phyloP scores from a whole-genome alignment of 2,888 invertebrate species.

The Nemoura dubitans region DNA sequence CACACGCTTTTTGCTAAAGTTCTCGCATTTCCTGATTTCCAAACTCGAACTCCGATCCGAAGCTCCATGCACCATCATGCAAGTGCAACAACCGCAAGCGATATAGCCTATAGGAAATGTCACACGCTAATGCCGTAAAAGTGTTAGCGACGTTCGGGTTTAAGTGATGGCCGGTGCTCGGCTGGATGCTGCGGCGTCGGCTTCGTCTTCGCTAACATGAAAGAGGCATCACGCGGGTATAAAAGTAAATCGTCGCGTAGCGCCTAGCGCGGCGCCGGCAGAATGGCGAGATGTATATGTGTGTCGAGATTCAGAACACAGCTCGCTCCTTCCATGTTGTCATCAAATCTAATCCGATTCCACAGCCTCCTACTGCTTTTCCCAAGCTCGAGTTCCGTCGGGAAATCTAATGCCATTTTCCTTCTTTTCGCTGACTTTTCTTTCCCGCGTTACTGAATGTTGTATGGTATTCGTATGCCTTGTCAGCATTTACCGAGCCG shows the following conservation, averaged over 20 bases:
- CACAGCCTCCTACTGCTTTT: neutral
- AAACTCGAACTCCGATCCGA: neutral
- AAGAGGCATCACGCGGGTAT: neutral
- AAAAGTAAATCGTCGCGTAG: neutral
- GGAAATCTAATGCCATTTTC: conserved; percentile 32
- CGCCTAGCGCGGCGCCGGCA: neutral
- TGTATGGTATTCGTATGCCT: neutral
- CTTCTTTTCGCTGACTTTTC: conserved; percentile 30
- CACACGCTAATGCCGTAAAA: neutral
- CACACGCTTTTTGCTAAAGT: neutral
- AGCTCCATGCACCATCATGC: neutral
- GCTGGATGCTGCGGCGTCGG: neutral
- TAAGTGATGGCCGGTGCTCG: neutral
- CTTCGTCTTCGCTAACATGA: neutral
- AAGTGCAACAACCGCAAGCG: neutral
- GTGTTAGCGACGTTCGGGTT: neutral
- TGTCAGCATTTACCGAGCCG: conserved; percentile 17
- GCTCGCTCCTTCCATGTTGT: conserved; percentile 1
- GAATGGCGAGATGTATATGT: neutral
- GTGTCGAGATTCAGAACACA: neutral
- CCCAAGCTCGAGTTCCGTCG: conserved; percentile 18
- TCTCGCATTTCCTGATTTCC: neutral
- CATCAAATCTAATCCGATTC: conserved; percentile 30
- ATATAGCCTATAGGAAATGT: neutral
- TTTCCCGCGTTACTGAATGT: neutral